Evolutionary conservation across 2,888 invertebrate genomes (phyloP).

Genomic region (Boloria euphrosyne): DNA sequence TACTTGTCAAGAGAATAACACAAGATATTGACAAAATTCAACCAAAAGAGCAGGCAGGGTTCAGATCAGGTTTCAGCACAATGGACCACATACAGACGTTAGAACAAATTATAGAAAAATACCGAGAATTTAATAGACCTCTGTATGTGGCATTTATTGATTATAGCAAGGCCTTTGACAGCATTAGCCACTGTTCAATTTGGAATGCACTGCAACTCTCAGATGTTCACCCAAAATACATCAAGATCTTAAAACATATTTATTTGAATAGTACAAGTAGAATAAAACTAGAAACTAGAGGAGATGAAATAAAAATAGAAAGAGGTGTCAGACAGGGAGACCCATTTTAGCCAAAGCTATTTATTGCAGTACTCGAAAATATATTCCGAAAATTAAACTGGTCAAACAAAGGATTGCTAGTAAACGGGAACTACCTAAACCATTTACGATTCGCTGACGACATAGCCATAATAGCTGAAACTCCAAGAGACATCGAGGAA

Average conservation of each 20-base stretch:
- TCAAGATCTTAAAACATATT: too few relatives aligned
- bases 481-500: conserved; percentile 11
- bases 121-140: neutral
- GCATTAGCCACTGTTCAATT: conserved; percentile 5
- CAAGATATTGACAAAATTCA: too few relatives aligned
- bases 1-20: too few relatives aligned
- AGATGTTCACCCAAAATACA: too few relatives aligned
- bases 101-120: neutral
- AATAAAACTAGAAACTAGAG: neutral
- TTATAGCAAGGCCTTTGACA: conserved; percentile 42
- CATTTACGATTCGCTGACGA: too few relatives aligned
- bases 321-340: conserved; percentile 10
- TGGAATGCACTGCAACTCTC: too few relatives aligned
- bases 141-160: neutral
- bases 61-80: too few relatives aligned
- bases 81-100: neutral
- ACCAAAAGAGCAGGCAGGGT: too few relatives aligned
- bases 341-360: neutral
- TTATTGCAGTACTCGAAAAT: neutral
- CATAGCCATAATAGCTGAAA: too few relatives aligned
- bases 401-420: too few relatives aligned
- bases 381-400: neutral
- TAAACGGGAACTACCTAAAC: too few relatives aligned
- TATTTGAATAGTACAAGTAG: neutral
- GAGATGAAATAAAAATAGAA: neutral